Evolutionary conservation across 2,888 invertebrate species (phyloP).

Genomic region (Aphelenchoides bicaudatus): DNA sequence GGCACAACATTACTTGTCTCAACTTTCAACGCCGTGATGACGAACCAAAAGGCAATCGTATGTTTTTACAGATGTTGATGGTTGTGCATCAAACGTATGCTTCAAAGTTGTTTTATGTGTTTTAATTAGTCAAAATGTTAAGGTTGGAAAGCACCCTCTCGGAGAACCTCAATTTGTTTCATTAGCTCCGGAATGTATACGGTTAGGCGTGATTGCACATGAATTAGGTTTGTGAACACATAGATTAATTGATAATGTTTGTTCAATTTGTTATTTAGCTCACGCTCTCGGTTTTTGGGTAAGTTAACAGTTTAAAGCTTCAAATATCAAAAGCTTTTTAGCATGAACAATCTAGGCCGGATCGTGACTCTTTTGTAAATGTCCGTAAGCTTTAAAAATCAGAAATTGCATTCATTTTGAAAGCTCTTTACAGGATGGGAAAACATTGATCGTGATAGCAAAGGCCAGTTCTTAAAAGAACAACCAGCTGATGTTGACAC

Average conservation of each 20-base stretch:
- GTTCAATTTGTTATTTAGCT: too few species aligned
- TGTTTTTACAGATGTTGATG: conserved; percentile 61
- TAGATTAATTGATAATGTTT: too few species aligned
- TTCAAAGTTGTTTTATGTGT: background rate
- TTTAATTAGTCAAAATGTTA: too few species aligned
- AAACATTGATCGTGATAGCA: conserved; percentile 59
- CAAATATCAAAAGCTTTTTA: too few species aligned
- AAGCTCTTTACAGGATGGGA: conserved; percentile 52
- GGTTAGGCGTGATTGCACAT: conserved; percentile 61
- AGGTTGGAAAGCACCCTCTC: conserved; percentile 56
- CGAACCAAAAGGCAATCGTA: conserved; percentile 53
- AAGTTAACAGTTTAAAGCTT: too few species aligned
- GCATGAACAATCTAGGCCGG: conserved; percentile 60
- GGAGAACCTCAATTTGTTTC: conserved; percentile 61
- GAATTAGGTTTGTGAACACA: too few species aligned
- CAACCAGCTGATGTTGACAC: conserved; percentile 59
- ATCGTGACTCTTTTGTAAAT: conserved; percentile 57
- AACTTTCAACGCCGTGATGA: conserved; percentile 52
- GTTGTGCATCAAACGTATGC: conserved; percentile 48
- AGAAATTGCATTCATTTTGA: conserved; percentile 15
- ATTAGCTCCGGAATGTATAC: conserved; percentile 60
- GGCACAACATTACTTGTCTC: conserved; percentile 61
- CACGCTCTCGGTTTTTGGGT: conserved; percentile 61
- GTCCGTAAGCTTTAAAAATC: too few species aligned
- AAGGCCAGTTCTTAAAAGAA: conserved; percentile 60